These are phyloP conservation scores for Botrylloides violaceus DNA, from an alignment of 23 tunicate species.

Conservation along the genomic window DNA sequence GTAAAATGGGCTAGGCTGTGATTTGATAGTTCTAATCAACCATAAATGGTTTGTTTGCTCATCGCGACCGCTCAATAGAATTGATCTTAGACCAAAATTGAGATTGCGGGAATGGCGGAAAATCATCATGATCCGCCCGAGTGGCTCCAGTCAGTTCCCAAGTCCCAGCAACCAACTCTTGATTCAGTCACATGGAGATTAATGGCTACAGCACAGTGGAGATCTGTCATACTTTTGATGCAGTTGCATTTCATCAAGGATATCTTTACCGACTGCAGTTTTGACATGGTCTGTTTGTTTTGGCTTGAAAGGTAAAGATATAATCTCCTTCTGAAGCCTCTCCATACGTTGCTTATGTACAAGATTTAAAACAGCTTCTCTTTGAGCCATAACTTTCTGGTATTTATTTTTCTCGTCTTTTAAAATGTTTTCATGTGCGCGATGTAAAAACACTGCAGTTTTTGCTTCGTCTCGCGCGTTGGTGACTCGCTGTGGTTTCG, in stretches of 20 bases:
- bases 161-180: too few relatives aligned
- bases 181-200: too few relatives aligned
- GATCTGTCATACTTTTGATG: too few relatives aligned
- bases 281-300: neutral
- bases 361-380: constrained; percentile 46
- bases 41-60: too few relatives aligned
- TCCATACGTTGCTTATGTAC: constrained; percentile 54
- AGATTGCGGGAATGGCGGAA: too few relatives aligned
- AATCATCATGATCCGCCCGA: too few relatives aligned
- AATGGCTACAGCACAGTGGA: neutral
- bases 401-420: constrained; percentile 32
- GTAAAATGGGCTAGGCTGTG: too few relatives aligned
- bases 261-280: neutral
- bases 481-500: neutral
- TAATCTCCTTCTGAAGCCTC: constrained; percentile 55
- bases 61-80: too few relatives aligned
- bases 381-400: constrained; percentile 11
- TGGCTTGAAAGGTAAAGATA: constrained; percentile 17
- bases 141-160: too few relatives aligned
- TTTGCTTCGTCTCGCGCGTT: constrained; percentile 14
- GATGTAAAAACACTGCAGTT: constrained; percentile 34
- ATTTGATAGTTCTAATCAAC: too few relatives aligned
- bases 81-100: too few relatives aligned
- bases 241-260: constrained; percentile 11
- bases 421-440: constrained; percentile 15